Percentiles rank a stretch among this genome's conserved stretches.
Evolutionary conservation across 2,113 vertebrate species (phyloP).

Genomic region (Stegastes partitus): DNA sequence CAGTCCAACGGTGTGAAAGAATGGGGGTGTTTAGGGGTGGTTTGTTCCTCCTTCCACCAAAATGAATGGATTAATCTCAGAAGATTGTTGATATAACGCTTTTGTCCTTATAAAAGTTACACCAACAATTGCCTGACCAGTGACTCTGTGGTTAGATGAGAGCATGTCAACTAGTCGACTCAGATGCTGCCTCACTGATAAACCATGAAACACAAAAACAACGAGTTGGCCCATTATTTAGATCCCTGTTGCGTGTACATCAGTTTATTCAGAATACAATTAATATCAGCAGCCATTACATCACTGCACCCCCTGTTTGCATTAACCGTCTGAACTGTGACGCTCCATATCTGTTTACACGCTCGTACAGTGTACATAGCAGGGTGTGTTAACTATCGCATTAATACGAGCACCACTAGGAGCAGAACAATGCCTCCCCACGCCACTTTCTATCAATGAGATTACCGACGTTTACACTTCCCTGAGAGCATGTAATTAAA

Average conservation of each 20-base stretch:
- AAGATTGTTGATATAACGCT: too few relatives aligned
- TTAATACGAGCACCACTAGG: slow-evolving; percentile 2
- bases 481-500: slow-evolving; percentile 17
- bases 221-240: slow-evolving; percentile 11
- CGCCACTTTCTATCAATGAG: background rate
- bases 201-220: background rate
- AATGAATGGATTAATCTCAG: too few relatives aligned
- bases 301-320: slow-evolving; percentile 1
- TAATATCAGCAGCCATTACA: slow-evolving; percentile 15
- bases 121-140: too few relatives aligned
- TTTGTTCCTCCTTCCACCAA: too few relatives aligned
- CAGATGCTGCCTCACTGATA: background rate
- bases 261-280: background rate
- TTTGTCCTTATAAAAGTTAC: too few relatives aligned
- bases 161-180: too few relatives aligned
- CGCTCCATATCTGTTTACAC: background rate
- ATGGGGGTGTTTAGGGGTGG: too few relatives aligned
- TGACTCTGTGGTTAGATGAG: too few relatives aligned
- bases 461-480: background rate
- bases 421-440: background rate
- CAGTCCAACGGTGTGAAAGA: too few relatives aligned
- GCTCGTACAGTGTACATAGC: background rate
- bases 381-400: background rate
- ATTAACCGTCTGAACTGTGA: slow-evolving; percentile 8
- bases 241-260: background rate